Base-by-base conservation (phyloP, 2,888 invertebrate species). In the Monoplex corrugatus region DNA sequence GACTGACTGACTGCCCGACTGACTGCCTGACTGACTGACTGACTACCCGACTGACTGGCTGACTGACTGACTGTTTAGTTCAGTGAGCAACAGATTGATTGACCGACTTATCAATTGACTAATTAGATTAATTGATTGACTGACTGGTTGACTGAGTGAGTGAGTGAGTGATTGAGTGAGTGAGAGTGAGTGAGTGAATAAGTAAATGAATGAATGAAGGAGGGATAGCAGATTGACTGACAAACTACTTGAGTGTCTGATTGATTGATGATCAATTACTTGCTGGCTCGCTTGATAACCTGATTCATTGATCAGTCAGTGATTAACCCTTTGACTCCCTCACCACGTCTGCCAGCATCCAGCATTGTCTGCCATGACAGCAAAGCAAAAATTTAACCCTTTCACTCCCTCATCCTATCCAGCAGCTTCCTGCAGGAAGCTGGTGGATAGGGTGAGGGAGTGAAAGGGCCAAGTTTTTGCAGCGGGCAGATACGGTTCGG, bases 121-220 rank as follows among this genome's bases (percentile, higher is more conserved):
- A 28, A n/a, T n/a, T n/a, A n/a, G n/a, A n/a, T n/a, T n/a, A n/a
- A n/a, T n/a, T n/a, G n/a, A n/a, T n/a, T n/a, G n/a, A n/a, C n/a
- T n/a, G n/a, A n/a, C 28, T 57, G 57, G 2, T 75, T 5, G 75
- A 75, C 13, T 90, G 92, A 90, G 82, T 91, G 50, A 91, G 91
- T 23, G 89, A 35, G 45, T 38, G 82, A 35, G 5, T 40, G 82
- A 13, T 3, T 40, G 40, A 19, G 45, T 82, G 82, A 5, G 35
- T 82, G 6, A 23, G 35, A 23, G 35, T 80, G 6, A 2, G 13
- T 44, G n/a, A 5, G 10, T 83, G 43, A 16, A 8, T 45, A 44
- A 38, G 83, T 19, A 8, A 38, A 16, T 10, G 44, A 2, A 2
- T 83, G 35, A 38, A 8, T 83, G 43, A 63, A 16, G 28, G 8